Conservation (phyloP, 2,113 vertebrate genomes). For the Albula glossodonta region DNA sequence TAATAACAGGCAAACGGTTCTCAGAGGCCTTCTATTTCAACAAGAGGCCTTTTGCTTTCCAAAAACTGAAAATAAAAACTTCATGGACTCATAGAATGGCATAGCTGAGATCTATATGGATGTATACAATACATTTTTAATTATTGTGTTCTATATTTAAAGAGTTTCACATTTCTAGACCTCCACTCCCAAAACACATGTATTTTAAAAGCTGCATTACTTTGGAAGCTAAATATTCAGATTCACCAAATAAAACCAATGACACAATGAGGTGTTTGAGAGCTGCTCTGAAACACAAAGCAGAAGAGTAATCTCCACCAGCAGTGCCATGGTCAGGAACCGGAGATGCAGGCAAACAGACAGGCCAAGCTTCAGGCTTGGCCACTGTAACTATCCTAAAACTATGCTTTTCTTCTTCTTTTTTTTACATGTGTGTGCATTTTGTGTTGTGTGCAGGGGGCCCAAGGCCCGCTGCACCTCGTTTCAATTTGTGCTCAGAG, state of each 20-base stretch:
- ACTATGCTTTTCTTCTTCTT: no score
- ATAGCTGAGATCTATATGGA: no score
- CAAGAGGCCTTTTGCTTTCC: no score
- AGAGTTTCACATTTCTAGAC: no score
- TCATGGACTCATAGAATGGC: no score
- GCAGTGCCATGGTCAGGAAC: neutral
- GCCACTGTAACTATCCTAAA: no score
- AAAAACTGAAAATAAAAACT: no score
- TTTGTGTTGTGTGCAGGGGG: slow-evolving; percentile 34
- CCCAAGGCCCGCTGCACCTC: slow-evolving; percentile 45
- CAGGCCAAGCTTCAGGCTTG: no score
- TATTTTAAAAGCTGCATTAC: neutral
- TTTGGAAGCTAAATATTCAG: neutral
- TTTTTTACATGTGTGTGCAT: neutral
- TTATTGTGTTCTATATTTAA: no score
- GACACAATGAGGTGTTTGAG: neutral
- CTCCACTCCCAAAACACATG: neutral
- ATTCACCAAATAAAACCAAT: neutral
- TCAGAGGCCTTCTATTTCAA: neutral
- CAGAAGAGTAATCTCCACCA: neutral
- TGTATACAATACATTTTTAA: no score
- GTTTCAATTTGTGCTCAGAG: slow-evolving; percentile 52
- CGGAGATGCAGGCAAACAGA: neutral
- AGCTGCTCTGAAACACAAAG: neutral
- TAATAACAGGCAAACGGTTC: neutral